Evolutionary conservation across 2,797 vertebrate genomes (phyloP).

Genomic region (Chiroxiphia lanceolata): DNA sequence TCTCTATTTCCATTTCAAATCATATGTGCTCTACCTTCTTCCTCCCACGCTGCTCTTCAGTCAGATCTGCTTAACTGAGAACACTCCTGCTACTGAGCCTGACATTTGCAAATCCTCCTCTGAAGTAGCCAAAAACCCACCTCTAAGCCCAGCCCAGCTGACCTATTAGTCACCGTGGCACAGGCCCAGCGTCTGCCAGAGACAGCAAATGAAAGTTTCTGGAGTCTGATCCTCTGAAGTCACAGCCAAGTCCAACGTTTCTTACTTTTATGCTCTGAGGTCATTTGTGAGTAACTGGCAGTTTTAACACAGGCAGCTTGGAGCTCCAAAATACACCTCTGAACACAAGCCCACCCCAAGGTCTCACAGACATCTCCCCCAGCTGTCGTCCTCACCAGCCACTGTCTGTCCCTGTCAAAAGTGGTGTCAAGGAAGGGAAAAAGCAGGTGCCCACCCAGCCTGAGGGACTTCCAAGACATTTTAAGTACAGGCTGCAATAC

Average conservation of each 20-base stretch:
- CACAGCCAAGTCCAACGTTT: not conserved
- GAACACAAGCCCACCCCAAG: not conserved
- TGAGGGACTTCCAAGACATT: not conserved
- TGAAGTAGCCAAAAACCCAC: not conserved
- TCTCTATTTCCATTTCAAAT: constrained; percentile 21
- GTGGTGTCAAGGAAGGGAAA: not conserved
- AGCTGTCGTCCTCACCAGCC: not conserved
- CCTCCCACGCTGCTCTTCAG: not conserved
- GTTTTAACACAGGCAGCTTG: not conserved
- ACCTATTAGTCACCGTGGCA: not conserved
- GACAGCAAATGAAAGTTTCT: not conserved
- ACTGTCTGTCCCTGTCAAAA: not conserved
- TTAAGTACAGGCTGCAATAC: not conserved
- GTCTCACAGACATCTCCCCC: not conserved
- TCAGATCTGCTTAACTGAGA: constrained; percentile 7
- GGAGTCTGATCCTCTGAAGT: not conserved
- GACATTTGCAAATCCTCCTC: constrained; percentile 1
- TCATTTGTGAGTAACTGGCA: not conserved
- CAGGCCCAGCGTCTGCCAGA: not conserved
- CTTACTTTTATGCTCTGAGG: not conserved
- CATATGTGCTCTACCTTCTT: not conserved
- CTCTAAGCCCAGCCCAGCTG: not conserved
- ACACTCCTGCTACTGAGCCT: not conserved
- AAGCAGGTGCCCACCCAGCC: not conserved
- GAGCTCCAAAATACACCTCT: not conserved